A percentile compares a stretch with the other conserved stretches of the same genome.
phyloP scores from a whole-genome alignment of 2,888 invertebrate genomes.

The Creontiades dilutus region DNA sequence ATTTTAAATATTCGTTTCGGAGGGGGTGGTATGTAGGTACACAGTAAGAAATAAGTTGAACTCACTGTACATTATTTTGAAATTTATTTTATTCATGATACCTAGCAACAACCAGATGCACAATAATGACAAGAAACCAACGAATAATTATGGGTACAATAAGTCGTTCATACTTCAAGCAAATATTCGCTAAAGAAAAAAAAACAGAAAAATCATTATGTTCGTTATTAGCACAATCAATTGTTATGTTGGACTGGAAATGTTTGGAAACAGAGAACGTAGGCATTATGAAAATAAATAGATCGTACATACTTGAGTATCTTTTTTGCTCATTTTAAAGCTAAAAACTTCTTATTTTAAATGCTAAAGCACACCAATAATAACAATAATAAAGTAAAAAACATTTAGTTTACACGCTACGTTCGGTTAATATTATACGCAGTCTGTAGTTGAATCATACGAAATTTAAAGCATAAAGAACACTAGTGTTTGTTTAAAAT shows the following conservation, averaged over 20 bases:
- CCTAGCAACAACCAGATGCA: too few relatives aligned
- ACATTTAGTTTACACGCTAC: background rate
- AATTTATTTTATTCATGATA: too few relatives aligned
- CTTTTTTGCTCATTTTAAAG: background rate
- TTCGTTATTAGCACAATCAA: too few relatives aligned
- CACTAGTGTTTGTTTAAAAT: background rate
- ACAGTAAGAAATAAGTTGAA: too few relatives aligned
- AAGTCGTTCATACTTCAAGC: background rate
- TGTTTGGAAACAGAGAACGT: background rate
- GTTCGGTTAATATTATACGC: background rate
- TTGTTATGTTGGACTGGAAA: too few relatives aligned
- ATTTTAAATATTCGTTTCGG: too few relatives aligned
- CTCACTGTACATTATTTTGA: too few relatives aligned
- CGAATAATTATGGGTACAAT: background rate
- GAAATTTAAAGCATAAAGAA: background rate
- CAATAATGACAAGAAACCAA: background rate
- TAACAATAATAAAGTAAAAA: background rate
- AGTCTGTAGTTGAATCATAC: conserved; percentile 8
- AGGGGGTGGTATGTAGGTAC: too few relatives aligned
- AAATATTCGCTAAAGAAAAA: too few relatives aligned
- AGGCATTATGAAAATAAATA: conserved; percentile 12
- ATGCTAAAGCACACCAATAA: background rate
- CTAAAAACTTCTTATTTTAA: background rate
- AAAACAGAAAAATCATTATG: too few relatives aligned
- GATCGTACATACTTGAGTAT: background rate